Conservation (phyloP, 2,888 invertebrate species). For the Chalcosyrphus nemorum region DNA sequence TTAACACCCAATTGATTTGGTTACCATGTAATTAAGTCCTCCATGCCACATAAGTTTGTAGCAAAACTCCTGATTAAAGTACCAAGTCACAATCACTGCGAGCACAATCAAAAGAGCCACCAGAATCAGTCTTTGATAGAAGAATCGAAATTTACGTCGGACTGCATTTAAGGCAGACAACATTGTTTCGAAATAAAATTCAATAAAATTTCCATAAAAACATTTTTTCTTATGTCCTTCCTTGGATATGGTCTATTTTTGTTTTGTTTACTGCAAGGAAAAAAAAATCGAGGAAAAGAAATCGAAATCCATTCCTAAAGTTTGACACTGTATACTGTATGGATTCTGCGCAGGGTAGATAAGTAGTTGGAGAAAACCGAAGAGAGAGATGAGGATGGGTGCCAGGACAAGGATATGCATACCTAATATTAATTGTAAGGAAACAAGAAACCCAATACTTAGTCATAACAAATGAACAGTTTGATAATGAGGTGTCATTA, state of each 20-base stretch:
- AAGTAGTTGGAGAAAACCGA: no score
- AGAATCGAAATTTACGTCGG: slow-evolving; percentile 78
- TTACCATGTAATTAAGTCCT: slow-evolving; percentile 80
- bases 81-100: slow-evolving; percentile 78
- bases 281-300: not conserved
- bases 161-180: slow-evolving; percentile 76
- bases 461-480: not conserved
- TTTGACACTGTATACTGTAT: slow-evolving; percentile 22
- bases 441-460: not conserved
- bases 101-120: slow-evolving; percentile 77
- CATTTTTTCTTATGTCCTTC: not conserved
- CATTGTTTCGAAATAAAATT: slow-evolving; percentile 75
- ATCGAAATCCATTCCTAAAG: not conserved
- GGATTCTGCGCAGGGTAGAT: slow-evolving; percentile 48
- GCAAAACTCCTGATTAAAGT: slow-evolving; percentile 80
- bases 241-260: slow-evolving; percentile 20
- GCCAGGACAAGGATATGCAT: slow-evolving; percentile 1
- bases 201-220: slow-evolving; percentile 43
- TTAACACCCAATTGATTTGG: not conserved
- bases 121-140: slow-evolving; percentile 78
- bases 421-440: not conserved
- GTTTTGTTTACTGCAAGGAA: slow-evolving; percentile 49
- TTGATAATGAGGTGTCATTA: not conserved
- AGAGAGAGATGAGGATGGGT: not conserved
- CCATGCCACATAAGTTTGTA: slow-evolving; percentile 80